These are phyloP conservation scores for Microcebus tavaratra DNA, from an alignment of 2,113 vertebrate species.

Conservation along the genomic window DNA sequence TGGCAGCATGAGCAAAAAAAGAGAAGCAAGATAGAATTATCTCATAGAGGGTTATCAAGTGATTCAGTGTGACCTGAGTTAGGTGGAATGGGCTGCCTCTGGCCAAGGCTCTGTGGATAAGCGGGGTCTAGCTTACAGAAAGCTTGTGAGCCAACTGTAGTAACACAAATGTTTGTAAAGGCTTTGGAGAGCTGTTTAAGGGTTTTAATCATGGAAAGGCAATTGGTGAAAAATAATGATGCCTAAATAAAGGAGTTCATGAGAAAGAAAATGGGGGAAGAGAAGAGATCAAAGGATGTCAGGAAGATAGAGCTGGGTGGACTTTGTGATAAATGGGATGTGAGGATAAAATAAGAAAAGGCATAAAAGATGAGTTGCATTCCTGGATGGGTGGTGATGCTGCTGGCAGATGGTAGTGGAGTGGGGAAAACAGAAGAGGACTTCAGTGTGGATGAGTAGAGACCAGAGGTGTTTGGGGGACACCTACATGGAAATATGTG, in stretches of 20 bases:
- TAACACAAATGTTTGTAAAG: not conserved
- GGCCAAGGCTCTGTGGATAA: not conserved
- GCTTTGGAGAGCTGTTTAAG: not conserved
- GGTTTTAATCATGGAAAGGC: not conserved
- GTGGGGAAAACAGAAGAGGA: not conserved
- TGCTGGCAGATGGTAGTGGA: not conserved
- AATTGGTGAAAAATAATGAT: not conserved
- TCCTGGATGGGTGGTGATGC: not conserved
- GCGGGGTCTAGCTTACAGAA: not conserved
- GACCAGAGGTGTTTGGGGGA: not conserved
- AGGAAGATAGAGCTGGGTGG: not conserved
- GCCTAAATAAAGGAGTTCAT: not conserved
- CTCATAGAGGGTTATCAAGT: not conserved
- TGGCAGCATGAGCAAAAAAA: not conserved
- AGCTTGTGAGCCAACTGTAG: not conserved
- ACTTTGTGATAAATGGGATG: not conserved
- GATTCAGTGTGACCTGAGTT: not conserved
- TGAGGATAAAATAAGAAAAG: not conserved
- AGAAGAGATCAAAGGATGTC: not conserved
- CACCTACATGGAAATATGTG: not conserved
- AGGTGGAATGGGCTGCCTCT: not conserved
- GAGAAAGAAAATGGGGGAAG: not conserved
- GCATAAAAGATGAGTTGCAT: not conserved
- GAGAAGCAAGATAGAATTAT: not conserved
- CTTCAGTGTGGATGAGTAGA: rapidly evolving